Evolutionary conservation across 53 echinoderm and acorn worm genomes (phyloP).

Genomic region (Henricia sp.): DNA sequence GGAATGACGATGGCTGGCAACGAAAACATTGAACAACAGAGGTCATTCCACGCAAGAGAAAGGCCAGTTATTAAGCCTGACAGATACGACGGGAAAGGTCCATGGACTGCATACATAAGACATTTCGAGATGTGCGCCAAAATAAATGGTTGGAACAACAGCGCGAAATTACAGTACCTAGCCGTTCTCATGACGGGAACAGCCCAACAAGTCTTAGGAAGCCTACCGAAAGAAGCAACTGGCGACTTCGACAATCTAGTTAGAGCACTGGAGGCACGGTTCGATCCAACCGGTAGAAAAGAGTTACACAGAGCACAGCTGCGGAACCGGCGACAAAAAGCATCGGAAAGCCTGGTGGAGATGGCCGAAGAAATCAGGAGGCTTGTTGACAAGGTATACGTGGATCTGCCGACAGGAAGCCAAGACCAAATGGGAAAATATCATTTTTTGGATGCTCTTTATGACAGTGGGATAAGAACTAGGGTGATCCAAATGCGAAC

Average conservation of each 20-base stretch:
- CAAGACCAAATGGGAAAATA: constrained; percentile 32
- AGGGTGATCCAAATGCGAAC: constrained; percentile 41
- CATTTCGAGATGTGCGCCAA: constrained; percentile 61
- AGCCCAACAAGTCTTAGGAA: constrained; percentile 30
- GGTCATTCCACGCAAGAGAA: neutral
- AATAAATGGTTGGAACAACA: constrained; percentile 43
- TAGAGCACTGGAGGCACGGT: constrained; percentile 31
- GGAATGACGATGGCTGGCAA: neutral
- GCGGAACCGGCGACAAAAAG: constrained; percentile 11
- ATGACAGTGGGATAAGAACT: constrained; percentile 33
- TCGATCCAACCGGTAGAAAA: constrained; percentile 36
- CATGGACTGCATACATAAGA: constrained; percentile 43
- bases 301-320: constrained; percentile 43
- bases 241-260: constrained; percentile 24
- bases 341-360: constrained; percentile 46
- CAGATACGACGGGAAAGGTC: constrained; percentile 44
- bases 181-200: constrained; percentile 39
- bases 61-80: constrained; percentile 36
- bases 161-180: constrained; percentile 40
- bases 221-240: neutral
- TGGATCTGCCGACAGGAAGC: neutral
- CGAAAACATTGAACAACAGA: neutral
- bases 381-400: constrained; percentile 41
- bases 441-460: constrained; percentile 59
- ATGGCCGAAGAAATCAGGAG: constrained; percentile 25